Conservation (phyloP, 2,113 vertebrate genomes). For the Thunnus maccoyii region DNA sequence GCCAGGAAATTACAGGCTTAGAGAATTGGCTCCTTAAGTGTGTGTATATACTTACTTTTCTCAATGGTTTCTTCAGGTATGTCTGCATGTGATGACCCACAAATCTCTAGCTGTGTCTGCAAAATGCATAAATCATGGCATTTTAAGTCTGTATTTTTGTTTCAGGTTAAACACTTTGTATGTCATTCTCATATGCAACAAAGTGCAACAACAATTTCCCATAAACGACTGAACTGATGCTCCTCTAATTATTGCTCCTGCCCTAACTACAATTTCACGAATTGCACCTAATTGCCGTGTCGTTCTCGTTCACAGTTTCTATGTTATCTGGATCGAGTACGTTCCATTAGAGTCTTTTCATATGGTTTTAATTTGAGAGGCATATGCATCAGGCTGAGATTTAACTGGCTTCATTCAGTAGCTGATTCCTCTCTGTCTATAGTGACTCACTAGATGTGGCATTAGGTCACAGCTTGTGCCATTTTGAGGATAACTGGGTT, state of each 20-base stretch:
- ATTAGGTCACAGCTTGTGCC: slow-evolving; percentile 67
- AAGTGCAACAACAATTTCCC: slow-evolving; percentile 19
- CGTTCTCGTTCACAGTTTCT: slow-evolving; percentile 50
- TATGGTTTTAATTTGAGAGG: slow-evolving; percentile 64
- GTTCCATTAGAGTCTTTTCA: slow-evolving; percentile 41
- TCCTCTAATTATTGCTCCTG: slow-evolving; percentile 36
- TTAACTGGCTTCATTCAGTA: slow-evolving; percentile 53
- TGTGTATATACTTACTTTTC: slow-evolving; percentile 35
- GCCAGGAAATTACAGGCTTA: slow-evolving; percentile 65
- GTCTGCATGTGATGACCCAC: neutral
- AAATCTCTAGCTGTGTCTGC: slow-evolving; percentile 2
- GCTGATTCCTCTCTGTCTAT: slow-evolving; percentile 52
- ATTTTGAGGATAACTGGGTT: slow-evolving; percentile 61
- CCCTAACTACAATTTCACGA: slow-evolving; percentile 17
- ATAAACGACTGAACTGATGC: slow-evolving; percentile 7
- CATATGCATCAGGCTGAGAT: slow-evolving; percentile 46
- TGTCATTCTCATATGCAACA: slow-evolving; percentile 16
- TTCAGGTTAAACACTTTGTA: neutral
- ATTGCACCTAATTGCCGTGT: slow-evolving; percentile 50
- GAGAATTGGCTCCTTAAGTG: slow-evolving; percentile 39
- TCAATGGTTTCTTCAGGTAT: slow-evolving; percentile 42
- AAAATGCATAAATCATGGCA: neutral
- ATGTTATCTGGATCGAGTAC: slow-evolving; percentile 51
- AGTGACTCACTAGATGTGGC: slow-evolving; percentile 54
- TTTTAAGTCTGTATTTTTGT: neutral